These are phyloP conservation scores for Ctenopoma multispine DNA, from an alignment of 2,797 vertebrate genomes.

Conservation along the genomic window DNA sequence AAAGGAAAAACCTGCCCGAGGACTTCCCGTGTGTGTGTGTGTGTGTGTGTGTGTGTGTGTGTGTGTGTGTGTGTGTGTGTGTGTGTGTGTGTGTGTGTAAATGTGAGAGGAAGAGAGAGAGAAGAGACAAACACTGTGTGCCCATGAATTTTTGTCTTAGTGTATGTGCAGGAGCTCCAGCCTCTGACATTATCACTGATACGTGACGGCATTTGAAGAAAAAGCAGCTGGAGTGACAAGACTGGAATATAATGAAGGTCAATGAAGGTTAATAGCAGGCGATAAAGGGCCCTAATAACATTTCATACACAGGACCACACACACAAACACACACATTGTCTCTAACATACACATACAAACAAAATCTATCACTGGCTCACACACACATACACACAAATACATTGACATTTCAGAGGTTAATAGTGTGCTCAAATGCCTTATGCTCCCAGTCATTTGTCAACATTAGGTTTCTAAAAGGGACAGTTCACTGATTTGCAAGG, in stretches of 20 bases:
- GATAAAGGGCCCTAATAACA: conserved; percentile 36
- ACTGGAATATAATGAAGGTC: conserved; percentile 65
- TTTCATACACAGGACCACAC: conserved; percentile 29
- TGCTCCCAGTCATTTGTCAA: conserved; percentile 76
- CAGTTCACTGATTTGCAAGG: conserved; percentile 67
- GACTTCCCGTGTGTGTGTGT: conserved; percentile 19
- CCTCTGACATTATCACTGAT: conserved; percentile 39
- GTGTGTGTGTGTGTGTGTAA: too few relatives aligned
- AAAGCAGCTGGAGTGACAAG: conserved; percentile 40
- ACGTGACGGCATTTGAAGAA: conserved; percentile 54
- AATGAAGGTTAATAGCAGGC: conserved; percentile 53
- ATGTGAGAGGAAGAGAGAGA: too few relatives aligned
- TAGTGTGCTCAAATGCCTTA: conserved; percentile 62
- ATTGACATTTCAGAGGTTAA: conserved; percentile 72
- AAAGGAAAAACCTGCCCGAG: conserved; percentile 41
- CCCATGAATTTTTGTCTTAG: conserved; percentile 7
- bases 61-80: neutral
- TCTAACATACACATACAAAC: neutral
- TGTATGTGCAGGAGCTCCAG: neutral
- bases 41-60: conserved; percentile 11
- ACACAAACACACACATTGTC: conserved; percentile 1
- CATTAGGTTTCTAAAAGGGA: conserved; percentile 70
- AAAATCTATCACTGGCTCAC: neutral
- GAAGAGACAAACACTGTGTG: neutral
- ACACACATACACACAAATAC: conserved; percentile 8